Evolutionary conservation across 2,113 vertebrate species (phyloP).

Genomic region (Percopsis transmontana): DNA sequence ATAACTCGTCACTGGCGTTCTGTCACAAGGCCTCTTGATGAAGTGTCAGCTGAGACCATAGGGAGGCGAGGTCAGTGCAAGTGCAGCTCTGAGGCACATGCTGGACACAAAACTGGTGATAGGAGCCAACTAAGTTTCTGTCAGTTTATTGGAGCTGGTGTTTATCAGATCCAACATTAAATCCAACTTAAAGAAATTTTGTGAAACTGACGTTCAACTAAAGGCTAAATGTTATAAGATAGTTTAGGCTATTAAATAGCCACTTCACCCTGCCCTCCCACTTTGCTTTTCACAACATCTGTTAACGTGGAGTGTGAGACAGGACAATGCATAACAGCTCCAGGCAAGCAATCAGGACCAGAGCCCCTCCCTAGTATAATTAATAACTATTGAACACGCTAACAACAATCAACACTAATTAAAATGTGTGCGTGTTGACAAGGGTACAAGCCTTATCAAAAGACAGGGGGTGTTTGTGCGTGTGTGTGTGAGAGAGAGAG

Average conservation of each 20-base stretch:
- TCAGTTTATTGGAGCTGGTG: not conserved
- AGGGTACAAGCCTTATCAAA: conserved; percentile 85
- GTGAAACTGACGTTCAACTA: not conserved
- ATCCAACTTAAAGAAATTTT: not conserved
- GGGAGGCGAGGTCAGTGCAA: conserved; percentile 35
- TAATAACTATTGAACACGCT: conserved; percentile 89
- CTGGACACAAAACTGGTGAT: not conserved
- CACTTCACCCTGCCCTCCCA: not conserved
- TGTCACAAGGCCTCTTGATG: conserved; percentile 54
- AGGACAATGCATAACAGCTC: conserved; percentile 77
- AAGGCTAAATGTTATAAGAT: not conserved
- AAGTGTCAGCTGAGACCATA: conserved; percentile 51
- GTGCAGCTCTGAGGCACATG: conserved; percentile 28
- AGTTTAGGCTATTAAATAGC: not conserved
- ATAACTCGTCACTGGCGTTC: too few relatives aligned
- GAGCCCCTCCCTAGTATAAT: conserved; percentile 81
- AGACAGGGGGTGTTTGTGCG: conserved; percentile 62
- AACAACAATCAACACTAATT: conserved; percentile 94
- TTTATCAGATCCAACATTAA: too few relatives aligned
- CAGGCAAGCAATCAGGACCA: conserved; percentile 76
- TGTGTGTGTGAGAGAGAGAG: conserved; percentile 32
- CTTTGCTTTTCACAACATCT: conserved; percentile 47
- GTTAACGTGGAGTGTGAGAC: conserved; percentile 78
- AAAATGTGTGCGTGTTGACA: conserved; percentile 88
- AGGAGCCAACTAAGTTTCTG: not conserved